Conservation (phyloP, 2,113 vertebrate species). For the Equus przewalskii region DNA sequence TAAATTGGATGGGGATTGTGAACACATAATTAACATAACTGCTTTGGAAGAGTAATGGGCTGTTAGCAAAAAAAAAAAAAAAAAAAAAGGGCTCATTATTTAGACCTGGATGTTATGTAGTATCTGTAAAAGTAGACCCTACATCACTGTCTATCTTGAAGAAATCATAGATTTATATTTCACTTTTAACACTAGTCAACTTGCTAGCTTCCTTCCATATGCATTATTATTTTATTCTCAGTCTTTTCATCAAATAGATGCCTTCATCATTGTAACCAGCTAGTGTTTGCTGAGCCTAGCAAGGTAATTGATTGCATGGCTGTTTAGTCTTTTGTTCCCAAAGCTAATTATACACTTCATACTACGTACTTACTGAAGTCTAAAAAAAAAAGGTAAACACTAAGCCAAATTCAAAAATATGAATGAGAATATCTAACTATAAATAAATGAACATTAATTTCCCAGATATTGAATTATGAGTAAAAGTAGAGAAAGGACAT, state of each 20-base stretch:
- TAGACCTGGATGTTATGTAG: neutral
- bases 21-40: conserved; percentile 47
- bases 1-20: conserved; percentile 42
- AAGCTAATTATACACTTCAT: conserved; percentile 54
- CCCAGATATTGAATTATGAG: conserved; percentile 22
- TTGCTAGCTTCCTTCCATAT: conserved; percentile 39
- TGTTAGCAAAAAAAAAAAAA: neutral
- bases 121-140: conserved; percentile 9
- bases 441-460: conserved; percentile 36
- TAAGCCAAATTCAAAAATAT: conserved; percentile 57
- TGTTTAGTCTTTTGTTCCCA: conserved; percentile 51
- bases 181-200: neutral
- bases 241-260: conserved; percentile 38
- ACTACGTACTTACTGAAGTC: conserved; percentile 54
- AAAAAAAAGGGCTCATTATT: neutral
- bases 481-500: conserved; percentile 23
- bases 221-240: conserved; percentile 38
- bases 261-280: conserved; percentile 2
- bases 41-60: neutral
- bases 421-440: conserved; percentile 18
- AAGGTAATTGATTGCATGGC: conserved; percentile 54
- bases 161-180: conserved; percentile 56
- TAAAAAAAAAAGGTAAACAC: neutral
- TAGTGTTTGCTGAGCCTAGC: conserved; percentile 8
- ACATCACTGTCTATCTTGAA: neutral